Evolutionary conservation across 2,888 invertebrate genomes (phyloP).

Genomic region (Ophion ventricosus): DNA sequence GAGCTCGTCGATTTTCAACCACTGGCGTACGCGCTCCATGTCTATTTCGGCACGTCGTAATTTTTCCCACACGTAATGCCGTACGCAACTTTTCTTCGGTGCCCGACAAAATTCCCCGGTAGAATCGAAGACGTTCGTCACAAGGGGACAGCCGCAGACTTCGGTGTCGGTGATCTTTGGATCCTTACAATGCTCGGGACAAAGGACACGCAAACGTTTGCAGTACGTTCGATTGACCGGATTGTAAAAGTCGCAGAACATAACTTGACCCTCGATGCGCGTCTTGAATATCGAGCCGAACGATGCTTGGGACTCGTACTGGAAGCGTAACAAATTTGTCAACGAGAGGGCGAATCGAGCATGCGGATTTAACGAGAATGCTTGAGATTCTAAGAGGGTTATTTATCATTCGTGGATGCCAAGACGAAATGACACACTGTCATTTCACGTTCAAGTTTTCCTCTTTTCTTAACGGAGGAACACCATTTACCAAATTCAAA

Average conservation of each 20-base stretch:
- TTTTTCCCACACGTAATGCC: conserved; percentile 98
- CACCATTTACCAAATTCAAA: too few species aligned
- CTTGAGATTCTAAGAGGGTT: too few species aligned
- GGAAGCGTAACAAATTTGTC: conserved; percentile 71
- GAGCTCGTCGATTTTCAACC: conserved; percentile 96
- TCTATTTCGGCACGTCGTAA: conserved; percentile 96
- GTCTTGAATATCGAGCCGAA: conserved; percentile 98
- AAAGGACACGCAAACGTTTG: conserved; percentile 96
- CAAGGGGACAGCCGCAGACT: conserved; percentile 97
- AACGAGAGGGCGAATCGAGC: too few species aligned
- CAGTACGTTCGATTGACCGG: conserved; percentile 95
- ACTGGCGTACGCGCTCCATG: conserved; percentile 95
- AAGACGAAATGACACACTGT: too few species aligned
- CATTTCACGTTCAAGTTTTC: too few species aligned
- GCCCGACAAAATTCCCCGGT: conserved; percentile 94
- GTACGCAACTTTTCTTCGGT: conserved; percentile 95
- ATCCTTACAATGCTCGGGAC: conserved; percentile 98
- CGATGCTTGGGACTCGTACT: conserved; percentile 97
- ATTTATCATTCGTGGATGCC: too few species aligned
- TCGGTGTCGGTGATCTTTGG: conserved; percentile 93
- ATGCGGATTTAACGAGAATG: too few species aligned
- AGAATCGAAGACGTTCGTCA: conserved; percentile 92
- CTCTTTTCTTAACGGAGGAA: too few species aligned
- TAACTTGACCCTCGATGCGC: conserved; percentile 96
- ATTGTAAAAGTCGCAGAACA: conserved; percentile 99